These are phyloP conservation scores for Acestrorhynchus altus DNA, from an alignment of 2,797 vertebrate species.

Conservation along the genomic window DNA sequence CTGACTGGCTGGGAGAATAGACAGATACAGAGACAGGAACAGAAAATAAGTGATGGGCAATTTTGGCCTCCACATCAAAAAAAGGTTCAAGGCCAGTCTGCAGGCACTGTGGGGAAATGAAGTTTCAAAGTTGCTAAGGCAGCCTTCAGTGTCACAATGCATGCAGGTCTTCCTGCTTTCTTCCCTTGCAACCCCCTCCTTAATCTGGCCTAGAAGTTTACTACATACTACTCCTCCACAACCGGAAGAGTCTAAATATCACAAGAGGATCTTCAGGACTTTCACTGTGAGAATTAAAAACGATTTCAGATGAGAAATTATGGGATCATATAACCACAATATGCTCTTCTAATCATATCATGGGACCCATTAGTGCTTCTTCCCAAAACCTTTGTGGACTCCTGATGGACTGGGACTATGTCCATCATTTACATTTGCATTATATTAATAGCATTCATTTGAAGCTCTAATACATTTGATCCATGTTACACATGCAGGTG, in stretches of 20 bases:
- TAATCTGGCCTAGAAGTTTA: constrained; percentile 14
- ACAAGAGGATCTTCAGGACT: neutral
- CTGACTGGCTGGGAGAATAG: constrained; percentile 18
- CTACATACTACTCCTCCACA: constrained; percentile 19
- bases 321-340: too few species aligned
- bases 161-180: constrained; percentile 19
- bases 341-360: too few species aligned
- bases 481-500: too few species aligned
- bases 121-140: constrained; percentile 42
- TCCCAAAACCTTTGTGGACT: too few species aligned
- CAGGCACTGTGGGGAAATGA: constrained; percentile 46
- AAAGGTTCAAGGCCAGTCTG: constrained; percentile 27
- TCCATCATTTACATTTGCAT: too few species aligned
- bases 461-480: too few species aligned
- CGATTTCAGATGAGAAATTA: neutral
- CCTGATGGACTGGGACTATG: too few species aligned
- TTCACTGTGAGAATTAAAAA: neutral
- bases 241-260: constrained; percentile 1
- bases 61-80: constrained; percentile 48
- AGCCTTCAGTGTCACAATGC: constrained; percentile 13
- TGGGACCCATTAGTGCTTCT: too few species aligned
- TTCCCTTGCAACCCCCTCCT: neutral
- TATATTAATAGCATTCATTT: too few species aligned
- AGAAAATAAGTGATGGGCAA: neutral
- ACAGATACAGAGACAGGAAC: neutral